Percentiles rank a stretch among this genome's conserved stretches.
These are phyloP conservation scores for Meloidogyne floridensis DNA, from an alignment of 1,140 invertebrate species.

Conservation along the genomic window DNA sequence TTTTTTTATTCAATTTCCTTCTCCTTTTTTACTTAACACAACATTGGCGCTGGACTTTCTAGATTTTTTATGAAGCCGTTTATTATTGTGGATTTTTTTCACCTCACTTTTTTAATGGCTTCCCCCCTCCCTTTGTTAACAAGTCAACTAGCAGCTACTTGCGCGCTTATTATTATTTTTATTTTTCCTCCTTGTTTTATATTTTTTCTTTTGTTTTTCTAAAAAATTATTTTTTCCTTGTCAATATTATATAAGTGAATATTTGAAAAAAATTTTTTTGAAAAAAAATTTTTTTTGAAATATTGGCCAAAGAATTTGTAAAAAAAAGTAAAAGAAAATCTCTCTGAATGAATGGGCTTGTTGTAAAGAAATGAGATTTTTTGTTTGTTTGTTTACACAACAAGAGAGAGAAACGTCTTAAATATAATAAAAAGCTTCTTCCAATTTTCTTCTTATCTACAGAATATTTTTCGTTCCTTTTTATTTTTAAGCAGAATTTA, in stretches of 20 bases:
- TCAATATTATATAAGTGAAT: not conserved
- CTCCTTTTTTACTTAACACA: slow-evolving; percentile 2
- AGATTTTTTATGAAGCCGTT: not conserved
- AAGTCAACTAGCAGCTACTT: not conserved
- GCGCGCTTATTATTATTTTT: too few relatives aligned
- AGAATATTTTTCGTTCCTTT: not conserved
- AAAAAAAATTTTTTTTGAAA: not conserved
- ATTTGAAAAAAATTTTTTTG: not conserved
- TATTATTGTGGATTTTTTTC: not conserved
- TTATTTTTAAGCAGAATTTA: slow-evolving; percentile 14
- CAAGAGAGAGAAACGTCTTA: not conserved
- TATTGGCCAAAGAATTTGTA: not conserved
- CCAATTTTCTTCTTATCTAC: not conserved
- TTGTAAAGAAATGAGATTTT: not conserved
- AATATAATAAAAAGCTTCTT: not conserved
- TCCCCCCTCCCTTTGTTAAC: not conserved
- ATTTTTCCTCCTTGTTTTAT: not conserved
- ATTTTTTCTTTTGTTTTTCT: not conserved
- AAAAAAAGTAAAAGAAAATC: slow-evolving; percentile 3
- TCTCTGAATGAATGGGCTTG: not conserved
- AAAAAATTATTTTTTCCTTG: not conserved
- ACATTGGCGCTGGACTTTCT: not conserved
- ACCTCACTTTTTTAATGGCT: not conserved
- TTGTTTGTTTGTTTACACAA: not conserved
- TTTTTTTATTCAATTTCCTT: slow-evolving; percentile 14